Conservation (phyloP, 2,888 invertebrate genomes). For the Thereva nobilitata region DNA sequence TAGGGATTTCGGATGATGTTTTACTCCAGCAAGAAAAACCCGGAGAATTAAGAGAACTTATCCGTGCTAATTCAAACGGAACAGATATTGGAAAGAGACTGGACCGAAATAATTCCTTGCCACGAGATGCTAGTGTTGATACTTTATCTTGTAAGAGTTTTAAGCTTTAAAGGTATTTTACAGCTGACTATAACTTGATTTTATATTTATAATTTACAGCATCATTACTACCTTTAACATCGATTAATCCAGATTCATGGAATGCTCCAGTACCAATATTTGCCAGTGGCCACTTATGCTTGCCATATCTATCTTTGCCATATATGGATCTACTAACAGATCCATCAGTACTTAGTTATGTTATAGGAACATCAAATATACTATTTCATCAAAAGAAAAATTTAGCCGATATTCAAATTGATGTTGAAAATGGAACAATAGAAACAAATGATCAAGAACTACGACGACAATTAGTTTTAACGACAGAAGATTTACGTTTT, state of each 20-base stretch:
- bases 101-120: constrained; percentile 60
- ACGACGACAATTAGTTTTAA: constrained; percentile 80
- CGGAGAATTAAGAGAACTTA: constrained; percentile 50
- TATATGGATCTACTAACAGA: constrained; percentile 91
- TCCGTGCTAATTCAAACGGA: constrained; percentile 51
- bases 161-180: neutral
- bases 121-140: constrained; percentile 72
- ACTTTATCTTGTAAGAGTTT: constrained; percentile 60
- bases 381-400: constrained; percentile 94
- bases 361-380: constrained; percentile 98
- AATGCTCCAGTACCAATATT: constrained; percentile 89
- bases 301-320: constrained; percentile 94
- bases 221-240: constrained; percentile 50
- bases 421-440: constrained; percentile 83
- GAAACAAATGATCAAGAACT: constrained; percentile 79
- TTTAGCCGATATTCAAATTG: constrained; percentile 88
- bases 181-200: neutral
- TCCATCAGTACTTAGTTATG: constrained; percentile 80
- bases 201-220: constrained; percentile 45
- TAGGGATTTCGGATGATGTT: neutral
- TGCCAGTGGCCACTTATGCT: constrained; percentile 88
- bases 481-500: constrained; percentile 94
- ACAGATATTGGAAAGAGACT: constrained; percentile 46
- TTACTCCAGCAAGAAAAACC: constrained; percentile 7
- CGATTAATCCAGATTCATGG: constrained; percentile 63